Conservation (phyloP, 2,113 vertebrate species). For the Lepus timidus region DNA sequence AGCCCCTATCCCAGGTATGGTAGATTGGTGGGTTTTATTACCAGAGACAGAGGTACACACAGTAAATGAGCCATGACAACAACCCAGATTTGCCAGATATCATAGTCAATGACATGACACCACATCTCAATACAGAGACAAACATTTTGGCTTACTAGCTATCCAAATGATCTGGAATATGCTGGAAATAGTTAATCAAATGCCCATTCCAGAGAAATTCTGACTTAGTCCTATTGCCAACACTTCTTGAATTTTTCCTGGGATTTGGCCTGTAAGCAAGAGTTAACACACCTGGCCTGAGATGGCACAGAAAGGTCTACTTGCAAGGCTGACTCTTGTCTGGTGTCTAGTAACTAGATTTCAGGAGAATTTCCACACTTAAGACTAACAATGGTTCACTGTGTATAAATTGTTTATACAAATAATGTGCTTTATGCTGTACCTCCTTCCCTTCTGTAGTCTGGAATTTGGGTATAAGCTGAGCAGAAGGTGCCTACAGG, state of each 20-base stretch:
- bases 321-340: neutral
- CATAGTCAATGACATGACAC: neutral
- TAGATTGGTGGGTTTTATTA: neutral
- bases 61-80: neutral
- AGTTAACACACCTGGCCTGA: neutral
- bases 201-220: constrained; percentile 2
- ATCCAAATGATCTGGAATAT: constrained; percentile 32
- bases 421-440: neutral
- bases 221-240: neutral
- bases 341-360: neutral
- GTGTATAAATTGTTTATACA: neutral
- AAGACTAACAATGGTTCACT: neutral
- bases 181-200: constrained; percentile 52
- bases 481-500: neutral
- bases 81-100: neutral
- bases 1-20: neutral
- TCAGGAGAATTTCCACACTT: neutral
- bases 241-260: neutral
- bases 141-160: neutral
- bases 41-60: neutral
- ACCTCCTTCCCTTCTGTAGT: neutral
- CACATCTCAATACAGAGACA: neutral
- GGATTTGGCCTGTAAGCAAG: neutral
- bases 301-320: neutral
- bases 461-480: neutral